These are phyloP conservation scores for Portevinia maculata DNA, from an alignment of 2,888 invertebrate species.

Conservation along the genomic window DNA sequence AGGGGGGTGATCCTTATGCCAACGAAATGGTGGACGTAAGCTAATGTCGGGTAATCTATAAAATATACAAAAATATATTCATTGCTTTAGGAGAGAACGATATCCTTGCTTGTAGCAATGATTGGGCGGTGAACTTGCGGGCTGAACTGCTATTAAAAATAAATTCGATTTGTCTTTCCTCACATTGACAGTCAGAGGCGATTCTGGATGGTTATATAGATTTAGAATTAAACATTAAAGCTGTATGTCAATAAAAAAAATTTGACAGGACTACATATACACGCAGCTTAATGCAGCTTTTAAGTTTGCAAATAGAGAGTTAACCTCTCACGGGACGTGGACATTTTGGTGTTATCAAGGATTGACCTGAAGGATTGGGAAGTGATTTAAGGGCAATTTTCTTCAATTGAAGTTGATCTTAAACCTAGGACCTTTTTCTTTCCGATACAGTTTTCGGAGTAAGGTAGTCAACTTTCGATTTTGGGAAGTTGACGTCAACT, in stretches of 20 bases:
- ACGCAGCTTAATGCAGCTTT: constrained; percentile 33
- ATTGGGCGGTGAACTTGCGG: neutral
- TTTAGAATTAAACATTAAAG: constrained; percentile 10
- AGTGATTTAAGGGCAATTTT: too few species aligned
- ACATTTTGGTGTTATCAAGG: too few species aligned
- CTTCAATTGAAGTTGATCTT: too few species aligned
- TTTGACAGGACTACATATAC: constrained; percentile 46
- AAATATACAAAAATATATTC: constrained; percentile 72
- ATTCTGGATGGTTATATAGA: neutral
- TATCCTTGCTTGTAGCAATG: constrained; percentile 7
- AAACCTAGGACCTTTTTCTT: too few species aligned
- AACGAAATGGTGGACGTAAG: constrained; percentile 44
- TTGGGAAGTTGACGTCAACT: too few species aligned
- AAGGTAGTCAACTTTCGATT: too few species aligned
- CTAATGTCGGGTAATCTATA: constrained; percentile 67
- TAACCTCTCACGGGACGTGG: neutral
- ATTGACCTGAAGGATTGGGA: too few species aligned
- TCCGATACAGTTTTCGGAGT: too few species aligned
- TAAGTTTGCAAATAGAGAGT: too few species aligned
- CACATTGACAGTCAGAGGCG: neutral
- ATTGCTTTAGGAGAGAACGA: constrained; percentile 45
- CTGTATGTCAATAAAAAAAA: constrained; percentile 47
- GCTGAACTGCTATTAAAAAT: constrained; percentile 64
- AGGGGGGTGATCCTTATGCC: neutral
- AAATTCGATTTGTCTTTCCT: constrained; percentile 67